phyloP scores from a whole-genome alignment of 2,888 invertebrate genomes.

The Drosophila lacicola region DNA sequence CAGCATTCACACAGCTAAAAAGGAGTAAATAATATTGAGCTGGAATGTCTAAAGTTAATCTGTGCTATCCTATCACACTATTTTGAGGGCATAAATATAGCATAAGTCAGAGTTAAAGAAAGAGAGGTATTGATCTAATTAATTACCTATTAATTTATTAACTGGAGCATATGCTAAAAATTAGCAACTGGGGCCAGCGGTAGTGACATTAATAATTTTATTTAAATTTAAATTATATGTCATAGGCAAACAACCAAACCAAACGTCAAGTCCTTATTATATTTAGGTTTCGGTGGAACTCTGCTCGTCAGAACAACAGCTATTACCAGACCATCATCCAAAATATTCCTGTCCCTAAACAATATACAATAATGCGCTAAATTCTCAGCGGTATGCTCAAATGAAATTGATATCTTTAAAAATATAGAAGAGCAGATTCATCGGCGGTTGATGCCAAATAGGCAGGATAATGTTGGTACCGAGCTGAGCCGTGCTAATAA shows the following conservation, averaged over 20 bases:
- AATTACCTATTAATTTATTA: no score
- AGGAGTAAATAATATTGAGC: no score
- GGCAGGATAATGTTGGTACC: conserved; percentile 21
- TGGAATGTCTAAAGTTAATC: no score
- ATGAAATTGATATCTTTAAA: conserved; percentile 65
- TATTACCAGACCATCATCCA: conserved; percentile 32
- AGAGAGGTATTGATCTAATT: no score
- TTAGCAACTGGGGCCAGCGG: no score
- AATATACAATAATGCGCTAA: conserved; percentile 36
- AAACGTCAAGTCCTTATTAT: conserved; percentile 41
- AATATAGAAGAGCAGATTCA: conserved; percentile 37
- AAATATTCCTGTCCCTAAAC: background rate
- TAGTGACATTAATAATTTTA: no score
- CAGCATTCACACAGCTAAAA: background rate
- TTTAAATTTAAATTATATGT: no score
- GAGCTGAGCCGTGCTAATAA: conserved; percentile 54
- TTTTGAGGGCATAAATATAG: no score
- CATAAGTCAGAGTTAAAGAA: no score
- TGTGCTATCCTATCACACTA: no score
- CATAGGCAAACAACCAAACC: no score
- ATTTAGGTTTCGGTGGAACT: conserved; percentile 30
- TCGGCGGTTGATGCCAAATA: conserved; percentile 29
- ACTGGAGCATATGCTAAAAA: no score
- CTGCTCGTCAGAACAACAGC: conserved; percentile 45
- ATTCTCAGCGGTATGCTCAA: conserved; percentile 36